Conservation (phyloP, 2,888 invertebrate genomes). For the Bombylius major region DNA sequence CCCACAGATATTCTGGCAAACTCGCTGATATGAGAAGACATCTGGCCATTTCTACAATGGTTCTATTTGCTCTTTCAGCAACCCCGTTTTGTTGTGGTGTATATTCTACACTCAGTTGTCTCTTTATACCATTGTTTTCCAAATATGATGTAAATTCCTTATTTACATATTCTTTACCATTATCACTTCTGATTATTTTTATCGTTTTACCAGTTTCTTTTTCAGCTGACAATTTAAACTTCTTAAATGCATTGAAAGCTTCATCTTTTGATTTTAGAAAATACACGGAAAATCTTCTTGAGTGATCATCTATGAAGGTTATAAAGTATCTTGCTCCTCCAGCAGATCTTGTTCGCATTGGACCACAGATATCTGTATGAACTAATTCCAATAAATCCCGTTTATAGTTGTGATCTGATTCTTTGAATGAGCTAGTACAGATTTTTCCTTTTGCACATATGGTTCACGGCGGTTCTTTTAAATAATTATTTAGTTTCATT, state of each 20-base stretch:
- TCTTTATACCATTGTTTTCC: slow-evolving; percentile 10
- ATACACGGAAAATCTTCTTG: slow-evolving; percentile 10
- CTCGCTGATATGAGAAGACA: slow-evolving; percentile 19
- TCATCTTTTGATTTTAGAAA: slow-evolving; percentile 14
- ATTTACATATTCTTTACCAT: slow-evolving; percentile 12
- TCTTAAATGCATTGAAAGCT: slow-evolving; percentile 9
- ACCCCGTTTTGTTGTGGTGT: slow-evolving; percentile 14
- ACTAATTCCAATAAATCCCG: not conserved
- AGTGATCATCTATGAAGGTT: slow-evolving; percentile 13
- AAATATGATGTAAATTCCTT: slow-evolving; percentile 9
- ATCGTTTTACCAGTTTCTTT: too few relatives aligned
- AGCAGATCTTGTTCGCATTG: slow-evolving; percentile 11
- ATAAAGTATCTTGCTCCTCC: slow-evolving; percentile 14
- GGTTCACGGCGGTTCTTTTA: not conserved
- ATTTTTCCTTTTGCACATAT: too few relatives aligned
- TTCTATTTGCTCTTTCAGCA: slow-evolving; percentile 13
- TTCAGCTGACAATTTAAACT: slow-evolving; percentile 12
- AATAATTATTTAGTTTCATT: not conserved
- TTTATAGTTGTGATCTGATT: not conserved
- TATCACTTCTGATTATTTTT: slow-evolving; percentile 11
- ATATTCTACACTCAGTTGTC: slow-evolving; percentile 10
- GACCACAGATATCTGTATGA: slow-evolving; percentile 11
- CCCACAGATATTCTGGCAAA: slow-evolving; percentile 18
- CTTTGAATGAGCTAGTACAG: slow-evolving; percentile 6
- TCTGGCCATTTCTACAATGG: slow-evolving; percentile 20